Percentiles rank a stretch among this genome's conserved stretches.
Conservation (phyloP, 2,888 invertebrate genomes). For the Mamestra brassicae region DNA sequence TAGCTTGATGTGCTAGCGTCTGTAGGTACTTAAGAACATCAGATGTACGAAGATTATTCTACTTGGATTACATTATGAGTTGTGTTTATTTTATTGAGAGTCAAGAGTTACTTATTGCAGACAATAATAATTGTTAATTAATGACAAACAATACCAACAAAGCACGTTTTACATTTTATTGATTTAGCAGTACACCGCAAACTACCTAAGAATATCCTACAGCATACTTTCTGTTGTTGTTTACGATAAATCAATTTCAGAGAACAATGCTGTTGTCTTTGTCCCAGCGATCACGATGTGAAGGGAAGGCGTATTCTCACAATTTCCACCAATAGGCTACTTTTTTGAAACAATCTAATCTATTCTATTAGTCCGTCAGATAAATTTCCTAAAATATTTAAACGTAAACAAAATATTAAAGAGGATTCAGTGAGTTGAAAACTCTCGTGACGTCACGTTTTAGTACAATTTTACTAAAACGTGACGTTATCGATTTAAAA, state of each 20-base stretch:
- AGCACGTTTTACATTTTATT: slow-evolving; percentile 49
- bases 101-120: slow-evolving; percentile 68
- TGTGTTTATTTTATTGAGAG: slow-evolving; percentile 59
- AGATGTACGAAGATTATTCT: slow-evolving; percentile 34
- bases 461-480: no score
- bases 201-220: no score
- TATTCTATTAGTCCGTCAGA: slow-evolving; percentile 60
- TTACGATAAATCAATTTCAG: slow-evolving; percentile 60
- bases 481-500: no score
- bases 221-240: slow-evolving; percentile 34
- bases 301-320: slow-evolving; percentile 89
- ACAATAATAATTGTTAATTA: slow-evolving; percentile 52
- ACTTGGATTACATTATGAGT: slow-evolving; percentile 33
- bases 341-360: no score
- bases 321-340: slow-evolving; percentile 82
- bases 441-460: no score
- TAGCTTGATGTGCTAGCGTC: no score
- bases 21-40: slow-evolving; percentile 8
- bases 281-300: slow-evolving; percentile 85
- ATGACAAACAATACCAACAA: slow-evolving; percentile 41
- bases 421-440: no score
- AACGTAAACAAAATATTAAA: no score
- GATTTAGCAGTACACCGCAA: no score
- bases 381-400: slow-evolving; percentile 43
- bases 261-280: no score